Conservation (phyloP, 37 sponge, comb jelly and placozoan species). For the Crambe crambe region DNA sequence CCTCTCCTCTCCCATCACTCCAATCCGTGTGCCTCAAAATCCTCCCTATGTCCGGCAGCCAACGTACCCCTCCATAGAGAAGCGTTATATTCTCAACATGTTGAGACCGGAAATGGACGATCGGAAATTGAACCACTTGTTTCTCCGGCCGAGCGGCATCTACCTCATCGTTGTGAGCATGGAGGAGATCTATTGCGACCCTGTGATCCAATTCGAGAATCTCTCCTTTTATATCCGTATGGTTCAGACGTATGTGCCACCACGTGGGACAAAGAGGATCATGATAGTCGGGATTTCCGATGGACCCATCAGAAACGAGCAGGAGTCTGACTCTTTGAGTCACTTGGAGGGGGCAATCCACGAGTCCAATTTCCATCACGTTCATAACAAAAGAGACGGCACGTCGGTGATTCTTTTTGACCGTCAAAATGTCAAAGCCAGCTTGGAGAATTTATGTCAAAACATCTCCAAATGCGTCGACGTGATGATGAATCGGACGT, state of each 20-base stretch:
- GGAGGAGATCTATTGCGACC: constrained; percentile 35
- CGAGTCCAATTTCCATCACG: constrained; percentile 23
- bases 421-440: not conserved
- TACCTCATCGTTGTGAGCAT: constrained; percentile 46
- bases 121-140: constrained; percentile 44
- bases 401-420: constrained; percentile 30
- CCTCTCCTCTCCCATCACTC: not conserved
- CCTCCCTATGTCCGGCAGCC: not conserved
- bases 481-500: constrained; percentile 20
- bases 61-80: not conserved
- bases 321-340: not conserved
- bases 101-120: constrained; percentile 7
- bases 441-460: constrained; percentile 17
- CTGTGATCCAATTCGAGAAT: constrained; percentile 66
- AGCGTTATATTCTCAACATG: constrained; percentile 35
- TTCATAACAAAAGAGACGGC: not conserved
- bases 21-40: not conserved
- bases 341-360: constrained; percentile 30
- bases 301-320: not conserved
- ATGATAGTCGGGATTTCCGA: constrained; percentile 57
- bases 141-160: constrained; percentile 39
- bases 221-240: constrained; percentile 51
- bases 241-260: constrained; percentile 38
- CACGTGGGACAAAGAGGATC: constrained; percentile 17
- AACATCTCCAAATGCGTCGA: constrained; percentile 28